Evolutionary conservation across 2,113 vertebrate species (phyloP), one percentile per base, ranked within the genome.

Genomic region (Podarcis cretensis): DNA sequence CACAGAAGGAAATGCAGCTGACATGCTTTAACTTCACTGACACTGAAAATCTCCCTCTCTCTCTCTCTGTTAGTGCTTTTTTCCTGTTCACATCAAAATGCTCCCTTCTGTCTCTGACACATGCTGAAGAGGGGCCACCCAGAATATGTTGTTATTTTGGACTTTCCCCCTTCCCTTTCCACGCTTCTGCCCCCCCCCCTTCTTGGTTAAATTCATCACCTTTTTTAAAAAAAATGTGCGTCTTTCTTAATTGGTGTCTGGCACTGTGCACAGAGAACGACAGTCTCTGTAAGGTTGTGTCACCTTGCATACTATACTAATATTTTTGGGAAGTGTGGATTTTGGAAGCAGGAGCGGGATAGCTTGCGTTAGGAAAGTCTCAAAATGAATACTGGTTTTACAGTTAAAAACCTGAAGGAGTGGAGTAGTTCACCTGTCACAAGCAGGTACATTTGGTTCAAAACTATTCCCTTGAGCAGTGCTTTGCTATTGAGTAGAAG

Each of bases 361-460:
- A 87, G 73, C 43, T 54, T 69, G 12, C 74, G 57, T 37, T 93
- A 10, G 30, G 88, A 91, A 94, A 94, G 71, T 92, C 89, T 86
- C 81, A 88, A 87, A 91, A 94, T 96, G 92, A 93, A 96, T 96
- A 93, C 90, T 91, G 92, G 90, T 89, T 96, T 96, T 96, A 78
- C 94, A 94, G 93, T 96, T 96, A 94, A 94, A 94, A 85, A 91
- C 37, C 74, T 0, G 30, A 66, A 95, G 86, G 91, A 48, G 87
- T 93, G 91, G 93, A 92, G 94, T 96, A 92, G 94, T 96, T 97
- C 93, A 96, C 89, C 94, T 97, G 95, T 96, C 96, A 96, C 78
- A 95, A 92, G 94, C 85, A 94, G 90, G 90, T 94, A 95, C 93
- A 95, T 74, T 96, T 87, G 90, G 93, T 95, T 96, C 91, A 93